Evolutionary conservation across 2,113 vertebrate species (phyloP).

Genomic region (Dipodomys ordii): DNA sequence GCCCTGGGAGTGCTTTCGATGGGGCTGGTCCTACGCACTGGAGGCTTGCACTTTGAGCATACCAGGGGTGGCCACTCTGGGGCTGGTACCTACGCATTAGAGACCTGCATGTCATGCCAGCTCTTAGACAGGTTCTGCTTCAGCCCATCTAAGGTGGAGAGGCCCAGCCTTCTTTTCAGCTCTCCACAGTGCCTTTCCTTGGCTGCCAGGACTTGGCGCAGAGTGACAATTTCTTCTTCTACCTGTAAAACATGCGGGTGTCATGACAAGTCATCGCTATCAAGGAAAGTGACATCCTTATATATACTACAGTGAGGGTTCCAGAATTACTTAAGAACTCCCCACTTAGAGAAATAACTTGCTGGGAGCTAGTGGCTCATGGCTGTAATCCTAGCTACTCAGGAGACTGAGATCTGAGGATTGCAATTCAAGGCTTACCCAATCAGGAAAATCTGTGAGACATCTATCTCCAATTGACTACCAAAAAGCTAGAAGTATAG

Average conservation of each 20-base stretch:
- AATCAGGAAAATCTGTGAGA: too few species aligned
- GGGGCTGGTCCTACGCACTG: constrained; percentile 90
- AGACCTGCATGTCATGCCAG: constrained; percentile 97
- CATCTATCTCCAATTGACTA: too few species aligned
- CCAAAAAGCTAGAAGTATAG: too few species aligned
- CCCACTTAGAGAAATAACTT: background rate
- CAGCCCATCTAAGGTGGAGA: constrained; percentile 93
- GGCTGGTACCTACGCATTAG: constrained; percentile 92
- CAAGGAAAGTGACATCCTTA: background rate
- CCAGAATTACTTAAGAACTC: background rate
- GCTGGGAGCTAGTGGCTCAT: too few species aligned
- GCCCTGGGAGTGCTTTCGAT: background rate
- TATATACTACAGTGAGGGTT: background rate
- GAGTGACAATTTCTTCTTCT: constrained; percentile 96
- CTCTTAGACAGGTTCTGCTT: constrained; percentile 94
- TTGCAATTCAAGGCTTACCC: too few species aligned
- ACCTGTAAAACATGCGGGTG: constrained; percentile 86
- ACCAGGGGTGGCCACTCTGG: background rate
- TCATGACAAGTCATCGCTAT: background rate
- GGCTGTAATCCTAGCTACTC: too few species aligned
- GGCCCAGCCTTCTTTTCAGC: constrained; percentile 95
- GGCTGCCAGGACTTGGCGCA: constrained; percentile 96
- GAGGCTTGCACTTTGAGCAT: constrained; percentile 97
- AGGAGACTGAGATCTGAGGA: too few species aligned
- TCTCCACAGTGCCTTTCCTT: constrained; percentile 96